Base-by-base conservation (phyloP, 2,113 vertebrate genomes). In the Platanista minor region DNA sequence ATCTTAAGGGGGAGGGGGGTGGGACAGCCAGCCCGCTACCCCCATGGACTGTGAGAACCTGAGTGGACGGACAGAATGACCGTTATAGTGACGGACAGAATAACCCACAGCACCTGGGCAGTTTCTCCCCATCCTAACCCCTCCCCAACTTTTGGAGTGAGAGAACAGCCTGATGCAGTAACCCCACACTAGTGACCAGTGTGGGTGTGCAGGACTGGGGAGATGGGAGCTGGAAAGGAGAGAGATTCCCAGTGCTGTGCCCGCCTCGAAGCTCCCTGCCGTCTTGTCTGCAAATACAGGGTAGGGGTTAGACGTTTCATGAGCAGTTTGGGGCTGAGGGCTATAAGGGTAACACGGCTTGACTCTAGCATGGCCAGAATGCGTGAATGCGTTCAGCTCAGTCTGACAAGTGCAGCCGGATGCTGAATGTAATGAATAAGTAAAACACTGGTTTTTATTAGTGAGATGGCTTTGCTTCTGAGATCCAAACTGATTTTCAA, bases 341-440 rank as follows among this genome's bases (percentile, higher is more conserved):
- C 57, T 5, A 6, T 5, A 6, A 25, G 14, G 61, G 33, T 20
- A 9, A 0, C n/a, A 12, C 13, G 8, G 4, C 10, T 27, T 21
- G 20, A 71, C 52, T 49, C 36, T 2, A 3, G 36, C 33, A 3
- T 0, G n/a, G 12, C 94, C 41, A 13, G 5, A 7, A 8, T 0
- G 18, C 20, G 31, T 15, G 20, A 36, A 11, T 9, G 2, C 6
- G 2, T 29, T 87, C 29, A 6, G 72, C 6, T 64, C 8, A 8
- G 9, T 43, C 4, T 2, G 2, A 39, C 36, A 29, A 21, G 1
- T 5, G 43, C 29, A 4, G 8, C 33, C 5, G 3, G 66, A 6
- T n/a, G 74, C 57, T 4, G 25, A 81, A 39, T 9, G 20, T 25
- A 10, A 11, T 0, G 2, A 21, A 15, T 6, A 2, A 66, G 13